Conservation (phyloP, 2,888 invertebrate genomes). For the Lampropteryx suffumata region DNA sequence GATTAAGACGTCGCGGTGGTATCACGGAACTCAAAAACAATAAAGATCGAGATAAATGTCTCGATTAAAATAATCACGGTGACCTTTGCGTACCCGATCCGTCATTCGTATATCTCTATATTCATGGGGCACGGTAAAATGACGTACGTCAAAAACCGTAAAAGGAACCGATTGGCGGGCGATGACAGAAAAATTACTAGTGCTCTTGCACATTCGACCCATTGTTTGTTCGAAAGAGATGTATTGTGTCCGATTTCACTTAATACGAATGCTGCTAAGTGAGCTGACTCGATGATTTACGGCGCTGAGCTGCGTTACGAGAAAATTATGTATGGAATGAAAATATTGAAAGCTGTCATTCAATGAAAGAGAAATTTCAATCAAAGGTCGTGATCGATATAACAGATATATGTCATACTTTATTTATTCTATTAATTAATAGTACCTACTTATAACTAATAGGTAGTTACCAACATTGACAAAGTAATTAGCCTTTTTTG, state of each 20-base stretch:
- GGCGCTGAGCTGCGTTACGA: constrained; percentile 27
- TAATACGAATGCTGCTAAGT: constrained; percentile 47
- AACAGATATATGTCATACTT: too few relatives aligned
- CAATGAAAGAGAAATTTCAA: constrained; percentile 16
- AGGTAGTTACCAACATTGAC: too few relatives aligned
- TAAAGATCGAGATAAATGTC: constrained; percentile 71
- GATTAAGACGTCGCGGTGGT: constrained; percentile 65
- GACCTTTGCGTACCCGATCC: constrained; percentile 64
- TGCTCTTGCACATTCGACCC: constrained; percentile 37
- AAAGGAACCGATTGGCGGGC: constrained; percentile 47
- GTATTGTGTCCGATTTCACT: constrained; percentile 54
- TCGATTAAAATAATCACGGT: constrained; percentile 73
- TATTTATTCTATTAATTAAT: too few relatives aligned
- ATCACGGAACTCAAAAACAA: constrained; percentile 67
- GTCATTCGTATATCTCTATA: constrained; percentile 67
- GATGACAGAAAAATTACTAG: constrained; percentile 67
- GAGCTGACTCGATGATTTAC: constrained; percentile 46
- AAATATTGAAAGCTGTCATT: constrained; percentile 18
- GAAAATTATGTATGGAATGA: constrained; percentile 35
- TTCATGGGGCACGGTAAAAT: constrained; percentile 54
- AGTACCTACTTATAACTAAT: too few relatives aligned
- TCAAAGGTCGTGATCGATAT: neutral
- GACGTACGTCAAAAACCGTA: constrained; percentile 63
- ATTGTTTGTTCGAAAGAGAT: constrained; percentile 61
- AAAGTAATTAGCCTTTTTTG: too few relatives aligned